Conservation (phyloP, 2,113 vertebrate genomes). For the Pangasianodon hypophthalmus region DNA sequence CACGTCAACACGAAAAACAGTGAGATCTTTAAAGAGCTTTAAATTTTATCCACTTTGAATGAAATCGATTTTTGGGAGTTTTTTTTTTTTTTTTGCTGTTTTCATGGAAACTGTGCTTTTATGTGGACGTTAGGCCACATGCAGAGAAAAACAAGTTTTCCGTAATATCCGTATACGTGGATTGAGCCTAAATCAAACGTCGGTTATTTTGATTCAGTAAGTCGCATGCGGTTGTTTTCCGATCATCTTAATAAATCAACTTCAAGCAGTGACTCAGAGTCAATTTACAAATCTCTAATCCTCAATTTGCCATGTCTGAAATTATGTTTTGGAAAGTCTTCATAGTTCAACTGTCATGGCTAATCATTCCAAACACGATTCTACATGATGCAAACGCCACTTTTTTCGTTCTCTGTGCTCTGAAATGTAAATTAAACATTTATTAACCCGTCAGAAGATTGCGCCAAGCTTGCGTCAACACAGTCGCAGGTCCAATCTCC, state of each 20-base stretch:
- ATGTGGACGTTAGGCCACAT: not conserved
- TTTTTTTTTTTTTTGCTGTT: not conserved
- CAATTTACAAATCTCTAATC: not conserved
- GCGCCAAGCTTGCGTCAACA: conserved; percentile 40
- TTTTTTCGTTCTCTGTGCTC: not conserved
- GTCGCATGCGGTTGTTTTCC: not conserved
- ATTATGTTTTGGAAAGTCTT: not conserved
- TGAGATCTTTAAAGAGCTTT: not conserved
- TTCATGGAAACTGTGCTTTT: not conserved
- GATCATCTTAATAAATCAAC: not conserved
- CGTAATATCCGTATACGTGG: too few relatives aligned
- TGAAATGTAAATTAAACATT: conserved; percentile 29
- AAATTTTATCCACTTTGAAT: not conserved
- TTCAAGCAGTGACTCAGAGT: not conserved
- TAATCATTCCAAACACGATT: not conserved
- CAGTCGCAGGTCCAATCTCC: conserved; percentile 25
- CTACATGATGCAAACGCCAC: not conserved
- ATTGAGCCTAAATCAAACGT: not conserved
- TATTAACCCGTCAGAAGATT: conserved; percentile 36
- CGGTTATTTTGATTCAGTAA: not conserved
- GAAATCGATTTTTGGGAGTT: not conserved
- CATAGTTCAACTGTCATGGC: not conserved
- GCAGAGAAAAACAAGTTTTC: not conserved
- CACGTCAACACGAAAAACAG: not conserved
- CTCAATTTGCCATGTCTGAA: not conserved